Conservation (phyloP, 2,113 vertebrate genomes). For the Dipodomys merriami region DNA sequence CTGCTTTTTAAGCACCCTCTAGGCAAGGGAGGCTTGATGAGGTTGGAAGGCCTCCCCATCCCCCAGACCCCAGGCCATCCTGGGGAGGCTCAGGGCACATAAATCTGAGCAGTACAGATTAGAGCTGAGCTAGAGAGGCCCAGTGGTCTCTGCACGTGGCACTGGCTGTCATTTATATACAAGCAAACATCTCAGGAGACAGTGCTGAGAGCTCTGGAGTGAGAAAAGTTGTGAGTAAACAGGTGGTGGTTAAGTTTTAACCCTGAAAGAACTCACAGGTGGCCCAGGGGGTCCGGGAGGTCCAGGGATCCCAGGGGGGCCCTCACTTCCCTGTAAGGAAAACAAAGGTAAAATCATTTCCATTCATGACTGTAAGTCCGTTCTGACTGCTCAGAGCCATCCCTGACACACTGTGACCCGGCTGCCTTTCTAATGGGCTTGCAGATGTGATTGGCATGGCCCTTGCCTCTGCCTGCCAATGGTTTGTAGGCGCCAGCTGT, state of each 20-base stretch:
- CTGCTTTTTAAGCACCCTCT: neutral
- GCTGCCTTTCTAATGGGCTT: neutral
- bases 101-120: neutral
- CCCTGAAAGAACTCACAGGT: conserved; percentile 84
- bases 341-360: neutral
- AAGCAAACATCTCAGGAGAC: neutral
- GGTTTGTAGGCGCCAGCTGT: neutral
- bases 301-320: conserved; percentile 91
- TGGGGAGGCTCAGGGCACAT: accelerated
- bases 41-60: too few relatives aligned
- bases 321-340: conserved; percentile 93
- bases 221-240: neutral
- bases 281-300: conserved; percentile 91
- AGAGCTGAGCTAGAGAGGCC: neutral
- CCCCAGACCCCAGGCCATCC: neutral
- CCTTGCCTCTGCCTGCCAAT: neutral
- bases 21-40: too few relatives aligned
- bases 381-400: neutral
- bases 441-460: neutral
- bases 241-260: neutral
- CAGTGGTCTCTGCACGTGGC: neutral
- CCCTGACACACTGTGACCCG: neutral
- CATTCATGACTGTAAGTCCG: neutral
- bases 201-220: neutral
- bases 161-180: neutral